phyloP scores from a whole-genome alignment of 2,888 invertebrate genomes.

The Asteroscopus sphinx region DNA sequence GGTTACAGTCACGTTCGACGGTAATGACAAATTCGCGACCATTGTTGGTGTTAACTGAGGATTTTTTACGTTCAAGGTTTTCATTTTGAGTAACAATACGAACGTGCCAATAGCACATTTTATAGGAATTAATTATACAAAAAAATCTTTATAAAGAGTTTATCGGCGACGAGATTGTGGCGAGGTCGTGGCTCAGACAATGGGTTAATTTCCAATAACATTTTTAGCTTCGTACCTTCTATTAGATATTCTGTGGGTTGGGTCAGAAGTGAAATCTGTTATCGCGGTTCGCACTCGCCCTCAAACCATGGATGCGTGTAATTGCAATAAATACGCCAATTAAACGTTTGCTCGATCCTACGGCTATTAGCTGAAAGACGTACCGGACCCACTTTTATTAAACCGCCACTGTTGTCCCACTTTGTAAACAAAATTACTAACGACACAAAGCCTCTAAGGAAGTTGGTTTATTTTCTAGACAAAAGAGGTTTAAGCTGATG shows the following conservation, averaged over 20 bases:
- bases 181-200: slow-evolving; percentile 71
- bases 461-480: slow-evolving; percentile 34
- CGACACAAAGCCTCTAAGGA: slow-evolving; percentile 37
- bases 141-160: slow-evolving; percentile 65
- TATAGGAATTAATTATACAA: slow-evolving; percentile 80
- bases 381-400: slow-evolving; percentile 46
- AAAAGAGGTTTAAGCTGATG: slow-evolving; percentile 23
- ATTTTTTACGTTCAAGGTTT: slow-evolving; percentile 83
- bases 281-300: slow-evolving; percentile 74
- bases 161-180: slow-evolving; percentile 56
- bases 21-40: slow-evolving; percentile 85
- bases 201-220: slow-evolving; percentile 79
- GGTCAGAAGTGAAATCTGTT: slow-evolving; percentile 86
- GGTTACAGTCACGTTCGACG: slow-evolving; percentile 82
- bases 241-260: too few species aligned
- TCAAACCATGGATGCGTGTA: slow-evolving; percentile 87
- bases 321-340: slow-evolving; percentile 84
- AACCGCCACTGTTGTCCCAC: slow-evolving; percentile 41
- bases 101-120: slow-evolving; percentile 84
- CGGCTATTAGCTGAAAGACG: slow-evolving; percentile 72
- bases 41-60: slow-evolving; percentile 79
- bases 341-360: slow-evolving; percentile 79
- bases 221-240: too few species aligned
- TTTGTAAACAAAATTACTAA: slow-evolving; percentile 34
- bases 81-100: slow-evolving; percentile 79